Base-by-base conservation (phyloP, 2,113 vertebrate genomes). In the Hipposideros armiger region DNA sequence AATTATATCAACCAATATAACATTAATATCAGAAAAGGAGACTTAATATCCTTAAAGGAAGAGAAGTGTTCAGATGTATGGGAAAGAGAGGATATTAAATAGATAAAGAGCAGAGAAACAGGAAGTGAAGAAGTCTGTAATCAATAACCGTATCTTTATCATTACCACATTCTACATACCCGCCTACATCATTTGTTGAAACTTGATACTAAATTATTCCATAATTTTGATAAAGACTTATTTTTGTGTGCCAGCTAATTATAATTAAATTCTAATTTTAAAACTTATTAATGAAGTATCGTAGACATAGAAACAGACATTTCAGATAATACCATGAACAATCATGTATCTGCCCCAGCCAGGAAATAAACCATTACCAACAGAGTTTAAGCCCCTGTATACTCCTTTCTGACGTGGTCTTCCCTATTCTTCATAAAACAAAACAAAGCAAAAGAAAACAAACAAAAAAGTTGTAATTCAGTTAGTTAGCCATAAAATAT, bases 41-140 rank as follows among this genome's bases (percentile, higher is more conserved):
- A 89, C 28, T 47, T 88, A 58, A 95, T 60, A 50, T 93, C 47
- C 73, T 28, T 80, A 26, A 96, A 97, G n/a, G 52, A 95, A 96
- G 45, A 86, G 8, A 80, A 78, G 11, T 80, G 1, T 36, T 67
- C 16, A 28, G 2, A 47, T 88, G 13, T 32, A 26, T 36, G 28
- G 36, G 28, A 36, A 87, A 87, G 20, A 86, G n/a, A 76, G 50
- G 72, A 90, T 91, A 97, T 91, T 96, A 94, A 94, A 95, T 4
- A 81, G 78, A 95, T 84, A 90, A 90, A 94, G 30, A 95, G 7
- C 17, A 88, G 22, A 62, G 30, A 67, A 81, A 77, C 11, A 84
- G 76, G 74, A 94, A 88, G 66, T 36, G 15, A 92, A 90, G 47
- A 14, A 67, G 15, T 82, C 88, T 91, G 19, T 72, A 52, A 85